phyloP scores from a whole-genome alignment of 2,888 invertebrate genomes.

The Blera fallax region DNA sequence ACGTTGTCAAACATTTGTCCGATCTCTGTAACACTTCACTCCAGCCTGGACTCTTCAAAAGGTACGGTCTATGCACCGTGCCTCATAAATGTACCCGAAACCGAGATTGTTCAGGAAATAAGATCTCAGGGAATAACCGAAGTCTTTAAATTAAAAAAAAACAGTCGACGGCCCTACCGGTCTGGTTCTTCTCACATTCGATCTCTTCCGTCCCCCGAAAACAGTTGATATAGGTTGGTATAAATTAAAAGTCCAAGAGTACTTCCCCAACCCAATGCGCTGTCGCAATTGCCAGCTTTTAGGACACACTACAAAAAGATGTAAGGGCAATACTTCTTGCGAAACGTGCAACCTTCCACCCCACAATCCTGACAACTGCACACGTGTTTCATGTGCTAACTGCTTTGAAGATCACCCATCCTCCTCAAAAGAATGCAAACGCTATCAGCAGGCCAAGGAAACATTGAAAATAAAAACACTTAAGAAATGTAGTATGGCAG shows the following conservation, averaged over 20 bases:
- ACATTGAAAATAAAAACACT: no score
- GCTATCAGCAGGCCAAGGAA: no score
- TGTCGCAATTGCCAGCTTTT: constrained; percentile 9
- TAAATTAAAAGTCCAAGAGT: background rate
- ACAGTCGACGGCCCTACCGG: background rate
- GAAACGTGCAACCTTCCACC: background rate
- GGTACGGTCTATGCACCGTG: background rate
- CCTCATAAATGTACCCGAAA: background rate
- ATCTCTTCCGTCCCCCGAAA: background rate
- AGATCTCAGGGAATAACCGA: background rate
- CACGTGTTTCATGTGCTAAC: background rate
- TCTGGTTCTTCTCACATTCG: background rate
- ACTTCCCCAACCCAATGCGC: background rate
- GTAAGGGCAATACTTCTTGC: background rate
- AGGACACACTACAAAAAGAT: constrained; percentile 4
- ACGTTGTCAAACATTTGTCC: background rate
- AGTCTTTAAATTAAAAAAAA: background rate
- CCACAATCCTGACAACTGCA: background rate
- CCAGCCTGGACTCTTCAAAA: background rate
- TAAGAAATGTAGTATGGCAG: no score
- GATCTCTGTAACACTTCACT: background rate
- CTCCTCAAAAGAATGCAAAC: no score
- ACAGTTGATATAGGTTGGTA: background rate
- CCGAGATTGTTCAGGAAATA: background rate
- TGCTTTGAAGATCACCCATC: background rate